These are phyloP conservation scores for Lepidurus arcticus DNA, from an alignment of 1,140 invertebrate species.

Conservation along the genomic window DNA sequence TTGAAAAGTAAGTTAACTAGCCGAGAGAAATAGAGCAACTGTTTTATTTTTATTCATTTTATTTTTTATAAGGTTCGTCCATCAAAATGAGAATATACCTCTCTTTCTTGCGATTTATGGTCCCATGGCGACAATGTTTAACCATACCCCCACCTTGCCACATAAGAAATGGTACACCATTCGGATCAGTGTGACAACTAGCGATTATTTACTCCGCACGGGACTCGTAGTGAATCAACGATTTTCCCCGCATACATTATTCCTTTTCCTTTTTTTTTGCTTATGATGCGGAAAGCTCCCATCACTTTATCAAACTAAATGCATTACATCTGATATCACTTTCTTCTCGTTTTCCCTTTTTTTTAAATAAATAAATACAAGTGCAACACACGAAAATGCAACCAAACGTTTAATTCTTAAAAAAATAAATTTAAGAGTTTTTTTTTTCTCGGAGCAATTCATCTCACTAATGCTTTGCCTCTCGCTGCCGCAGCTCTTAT, in stretches of 20 bases:
- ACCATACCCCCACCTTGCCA: not conserved
- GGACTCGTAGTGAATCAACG: not conserved
- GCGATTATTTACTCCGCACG: not conserved
- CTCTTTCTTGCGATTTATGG: not conserved
- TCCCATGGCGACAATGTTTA: not conserved
- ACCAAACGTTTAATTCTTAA: not conserved
- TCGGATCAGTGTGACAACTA: not conserved
- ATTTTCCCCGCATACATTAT: not conserved
- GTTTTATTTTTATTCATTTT: too few relatives aligned
- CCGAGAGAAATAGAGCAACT: too few relatives aligned
- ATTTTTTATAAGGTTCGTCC: too few relatives aligned
- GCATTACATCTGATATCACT: not conserved
- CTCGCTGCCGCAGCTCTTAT: not conserved
- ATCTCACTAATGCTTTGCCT: conserved; percentile 3
- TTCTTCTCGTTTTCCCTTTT: not conserved
- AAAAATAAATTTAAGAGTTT: not conserved
- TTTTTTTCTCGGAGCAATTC: not conserved
- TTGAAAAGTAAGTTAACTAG: too few relatives aligned
- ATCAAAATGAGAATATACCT: too few relatives aligned
- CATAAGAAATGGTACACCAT: not conserved
- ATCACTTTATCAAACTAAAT: conserved; percentile 5
- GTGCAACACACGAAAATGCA: not conserved
- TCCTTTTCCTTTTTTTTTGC: not conserved
- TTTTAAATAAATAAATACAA: not conserved
- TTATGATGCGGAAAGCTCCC: not conserved